Base-by-base conservation (phyloP, 2,797 vertebrate species). In the Ibycter americanus region DNA sequence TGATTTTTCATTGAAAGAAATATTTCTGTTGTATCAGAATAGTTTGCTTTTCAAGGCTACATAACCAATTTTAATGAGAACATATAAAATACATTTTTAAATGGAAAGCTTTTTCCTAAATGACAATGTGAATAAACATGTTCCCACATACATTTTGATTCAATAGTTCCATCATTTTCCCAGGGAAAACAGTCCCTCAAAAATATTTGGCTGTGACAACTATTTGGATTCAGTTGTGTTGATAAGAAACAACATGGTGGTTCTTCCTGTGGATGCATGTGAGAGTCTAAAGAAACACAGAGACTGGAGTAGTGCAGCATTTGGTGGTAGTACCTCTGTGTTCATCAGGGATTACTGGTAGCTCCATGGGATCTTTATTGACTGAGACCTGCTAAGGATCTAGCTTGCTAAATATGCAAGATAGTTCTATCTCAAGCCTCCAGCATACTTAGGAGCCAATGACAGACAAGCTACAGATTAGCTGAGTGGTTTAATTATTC, bases 401-500 rank as follows among this genome's bases (percentile, higher is more conserved):
- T 0, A 0, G 8, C 80, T 90, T 18, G 18, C 62, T 93, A 89
- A 94, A 73, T 70, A 38, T 9, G 25, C 47, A 49, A 77, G 83
- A n/a, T 93, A 66, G 94, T 73, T 51, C 62, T 29, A 26, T 90
- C 59, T 76, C 46, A 76, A 76, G 44, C 47, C 42, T 81, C 38
- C 23, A 36, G 15, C 0, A 0, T 91, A 16, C 52, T 31, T 27
- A 55, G 59, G 17, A 91, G 42, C 38, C 4, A 9, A 38, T 84
- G 90, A 89, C 66, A 82, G 73, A 72, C 1, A 2, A 90, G 36
- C 62, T 83, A 34, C 80, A 42, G 47, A 65, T 95, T 91, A 80
- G 71, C 63, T 90, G 93, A 92, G 59, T 63, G 52, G 47, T 82
- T 94, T 95, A 91, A 94, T 96, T 87, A 76, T 87, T 94, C 46